phyloP scores from a whole-genome alignment of 2,888 invertebrate species.

The Sepioteuthis lessoniana region DNA sequence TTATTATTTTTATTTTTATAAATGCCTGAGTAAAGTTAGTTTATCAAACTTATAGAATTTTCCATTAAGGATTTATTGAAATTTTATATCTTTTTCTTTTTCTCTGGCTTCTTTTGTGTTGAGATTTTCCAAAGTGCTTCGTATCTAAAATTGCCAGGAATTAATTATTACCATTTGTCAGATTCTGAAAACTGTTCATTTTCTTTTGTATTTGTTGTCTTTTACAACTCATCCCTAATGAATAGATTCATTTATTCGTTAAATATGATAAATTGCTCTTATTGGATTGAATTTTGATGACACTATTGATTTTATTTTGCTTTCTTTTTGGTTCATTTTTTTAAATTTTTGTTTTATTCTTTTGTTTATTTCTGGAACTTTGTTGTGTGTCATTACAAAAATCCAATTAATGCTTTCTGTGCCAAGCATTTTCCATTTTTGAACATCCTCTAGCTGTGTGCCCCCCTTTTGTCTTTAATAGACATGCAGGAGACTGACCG shows the following conservation, averaged over 20 bases:
- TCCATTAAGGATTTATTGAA: no score
- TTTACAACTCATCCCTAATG: not conserved
- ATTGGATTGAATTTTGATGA: not conserved
- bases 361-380: not conserved
- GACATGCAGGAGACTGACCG: no score
- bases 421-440: not conserved
- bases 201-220: not conserved
- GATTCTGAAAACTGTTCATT: not conserved
- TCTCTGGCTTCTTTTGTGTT: no score
- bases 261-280: not conserved
- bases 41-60: no score
- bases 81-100: no score
- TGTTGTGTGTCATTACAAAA: not conserved
- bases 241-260: constrained; percentile 33
- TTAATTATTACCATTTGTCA: no score
- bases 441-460: not conserved
- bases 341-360: not conserved
- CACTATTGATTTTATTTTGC: not conserved
- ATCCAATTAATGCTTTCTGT: not conserved
- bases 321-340: no score
- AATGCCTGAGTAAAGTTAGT: no score
- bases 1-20: no score
- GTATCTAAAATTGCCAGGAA: no score
- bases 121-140: no score
- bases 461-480: not conserved